Conservation (phyloP, 2,113 vertebrate genomes). For the Myiozetetes cayanensis region DNA sequence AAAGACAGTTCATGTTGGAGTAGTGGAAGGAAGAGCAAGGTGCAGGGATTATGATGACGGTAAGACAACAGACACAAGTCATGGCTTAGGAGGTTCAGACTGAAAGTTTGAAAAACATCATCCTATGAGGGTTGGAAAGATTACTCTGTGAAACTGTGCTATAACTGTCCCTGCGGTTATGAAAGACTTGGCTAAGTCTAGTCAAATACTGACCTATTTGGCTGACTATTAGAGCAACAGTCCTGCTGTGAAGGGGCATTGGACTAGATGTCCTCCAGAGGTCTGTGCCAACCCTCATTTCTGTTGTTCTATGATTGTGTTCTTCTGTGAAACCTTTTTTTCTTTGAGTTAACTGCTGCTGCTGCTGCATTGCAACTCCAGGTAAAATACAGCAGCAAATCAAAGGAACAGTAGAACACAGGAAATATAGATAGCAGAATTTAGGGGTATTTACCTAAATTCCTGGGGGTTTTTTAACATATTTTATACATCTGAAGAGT, state of each 20-base stretch:
- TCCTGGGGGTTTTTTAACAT: rapidly evolving
- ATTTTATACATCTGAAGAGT: background rate
- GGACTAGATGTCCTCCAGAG: background rate
- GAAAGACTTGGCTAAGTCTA: background rate
- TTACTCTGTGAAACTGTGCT: background rate
- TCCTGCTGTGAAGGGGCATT: background rate
- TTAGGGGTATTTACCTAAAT: background rate
- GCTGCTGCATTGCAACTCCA: background rate
- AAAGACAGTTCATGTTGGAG: background rate
- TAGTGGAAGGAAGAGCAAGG: background rate
- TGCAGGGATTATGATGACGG: background rate
- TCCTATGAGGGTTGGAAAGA: background rate
- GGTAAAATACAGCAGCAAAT: background rate
- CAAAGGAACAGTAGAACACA: background rate
- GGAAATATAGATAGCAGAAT: background rate
- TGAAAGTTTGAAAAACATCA: background rate
- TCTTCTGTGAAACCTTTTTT: background rate
- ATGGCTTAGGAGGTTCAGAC: background rate
- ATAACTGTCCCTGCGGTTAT: rapidly evolving
- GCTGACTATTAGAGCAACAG: background rate
- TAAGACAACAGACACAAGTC: background rate
- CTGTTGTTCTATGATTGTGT: background rate
- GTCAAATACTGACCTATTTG: background rate
- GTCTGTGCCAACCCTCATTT: background rate
- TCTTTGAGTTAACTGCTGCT: background rate